phyloP scores from a whole-genome alignment of 2,888 invertebrate species.

The Ectemnius cavifrons region DNA sequence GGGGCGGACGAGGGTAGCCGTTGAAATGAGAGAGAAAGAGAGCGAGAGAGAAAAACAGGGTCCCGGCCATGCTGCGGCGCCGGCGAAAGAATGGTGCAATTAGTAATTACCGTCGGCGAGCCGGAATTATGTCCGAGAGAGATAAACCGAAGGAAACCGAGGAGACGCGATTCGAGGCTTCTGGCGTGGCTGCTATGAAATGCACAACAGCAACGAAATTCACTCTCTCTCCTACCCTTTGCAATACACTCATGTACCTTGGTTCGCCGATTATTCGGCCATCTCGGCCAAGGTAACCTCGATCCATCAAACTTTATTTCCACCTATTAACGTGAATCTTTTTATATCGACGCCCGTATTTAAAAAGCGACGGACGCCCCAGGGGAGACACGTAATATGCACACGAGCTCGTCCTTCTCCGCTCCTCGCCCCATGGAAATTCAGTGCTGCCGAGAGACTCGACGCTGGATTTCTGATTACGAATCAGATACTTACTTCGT shows the following conservation, averaged over 20 bases:
- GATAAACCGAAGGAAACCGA: constrained; percentile 26
- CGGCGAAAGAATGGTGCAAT: constrained; percentile 46
- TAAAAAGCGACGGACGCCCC: no score
- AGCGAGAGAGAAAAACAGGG: constrained; percentile 16
- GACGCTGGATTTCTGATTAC: no score
- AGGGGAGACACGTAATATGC: no score
- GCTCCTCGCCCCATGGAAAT: no score
- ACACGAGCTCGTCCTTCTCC: no score
- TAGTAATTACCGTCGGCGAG: constrained; percentile 45
- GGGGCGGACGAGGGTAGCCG: background rate
- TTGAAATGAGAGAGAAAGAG: background rate
- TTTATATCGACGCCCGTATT: background rate
- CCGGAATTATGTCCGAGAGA: constrained; percentile 43
- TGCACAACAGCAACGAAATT: no score
- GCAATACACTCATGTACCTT: background rate
- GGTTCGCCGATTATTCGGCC: background rate
- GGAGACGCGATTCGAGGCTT: constrained; percentile 18
- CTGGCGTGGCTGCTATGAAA: background rate
- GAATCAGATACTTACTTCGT: no score
- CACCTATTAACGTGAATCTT: background rate
- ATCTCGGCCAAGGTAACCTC: constrained; percentile 30
- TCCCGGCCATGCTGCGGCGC: constrained; percentile 4
- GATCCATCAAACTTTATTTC: constrained; percentile 39
- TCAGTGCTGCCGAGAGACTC: no score
- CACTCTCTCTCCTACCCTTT: constrained; percentile 8